These are phyloP conservation scores for Calameuta idolon DNA, from an alignment of 2,888 invertebrate genomes.

Conservation along the genomic window DNA sequence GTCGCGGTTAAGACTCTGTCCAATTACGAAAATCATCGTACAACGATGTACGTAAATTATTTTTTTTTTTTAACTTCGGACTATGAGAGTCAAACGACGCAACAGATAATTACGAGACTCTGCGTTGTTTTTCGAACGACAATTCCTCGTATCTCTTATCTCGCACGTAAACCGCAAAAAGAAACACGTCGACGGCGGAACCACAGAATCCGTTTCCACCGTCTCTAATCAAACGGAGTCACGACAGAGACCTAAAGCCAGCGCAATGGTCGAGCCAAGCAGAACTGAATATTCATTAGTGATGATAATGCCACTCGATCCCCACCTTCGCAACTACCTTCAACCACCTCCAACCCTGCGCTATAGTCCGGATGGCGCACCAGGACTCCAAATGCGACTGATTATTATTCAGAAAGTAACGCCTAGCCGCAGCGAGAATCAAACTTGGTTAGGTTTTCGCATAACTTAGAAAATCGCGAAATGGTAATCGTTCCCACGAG, in stretches of 20 bases:
- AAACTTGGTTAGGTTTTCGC: slow-evolving; percentile 44
- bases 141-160: neutral
- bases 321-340: slow-evolving; percentile 26
- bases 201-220: neutral
- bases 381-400: slow-evolving; percentile 18
- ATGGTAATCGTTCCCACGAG: slow-evolving; percentile 17
- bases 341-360: slow-evolving; percentile 27
- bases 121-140: neutral
- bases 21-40: neutral
- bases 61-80: neutral
- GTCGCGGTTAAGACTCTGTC: neutral
- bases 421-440: slow-evolving; percentile 42
- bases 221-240: neutral
- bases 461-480: slow-evolving; percentile 34
- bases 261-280: slow-evolving; percentile 49
- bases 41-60: neutral
- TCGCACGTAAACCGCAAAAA: neutral
- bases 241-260: slow-evolving; percentile 27
- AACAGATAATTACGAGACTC: neutral
- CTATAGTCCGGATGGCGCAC: slow-evolving; percentile 6
- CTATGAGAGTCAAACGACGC: neutral
- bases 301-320: slow-evolving; percentile 54
- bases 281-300: slow-evolving; percentile 61
- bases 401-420: slow-evolving; percentile 56
- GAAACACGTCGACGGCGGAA: neutral